A percentile compares a stretch with the other conserved stretches of the same genome.
These are phyloP conservation scores for Odontothrips loti DNA, from an alignment of 2,888 invertebrate genomes.

Conservation along the genomic window DNA sequence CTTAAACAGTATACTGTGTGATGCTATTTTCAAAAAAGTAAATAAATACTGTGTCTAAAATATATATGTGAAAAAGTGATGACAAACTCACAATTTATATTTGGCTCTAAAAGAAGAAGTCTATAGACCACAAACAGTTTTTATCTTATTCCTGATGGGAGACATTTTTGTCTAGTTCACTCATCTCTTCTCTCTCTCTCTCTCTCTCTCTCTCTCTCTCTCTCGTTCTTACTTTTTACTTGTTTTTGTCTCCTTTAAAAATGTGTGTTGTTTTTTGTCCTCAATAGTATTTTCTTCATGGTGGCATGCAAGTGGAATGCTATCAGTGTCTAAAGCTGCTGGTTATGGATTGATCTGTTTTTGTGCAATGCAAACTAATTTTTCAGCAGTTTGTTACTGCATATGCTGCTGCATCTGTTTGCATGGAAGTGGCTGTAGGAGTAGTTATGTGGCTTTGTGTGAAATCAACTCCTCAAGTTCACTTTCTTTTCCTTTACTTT, in stretches of 20 bases:
- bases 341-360: neutral
- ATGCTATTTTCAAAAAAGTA: no score
- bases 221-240: no score
- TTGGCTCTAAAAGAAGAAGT: neutral
- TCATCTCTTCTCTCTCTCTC: no score
- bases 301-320: constrained; percentile 15
- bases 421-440: constrained; percentile 24
- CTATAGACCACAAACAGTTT: neutral
- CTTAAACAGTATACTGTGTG: no score
- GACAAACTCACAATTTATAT: neutral
- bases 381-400: constrained; percentile 6
- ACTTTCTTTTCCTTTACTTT: no score
- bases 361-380: neutral
- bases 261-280: neutral
- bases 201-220: neutral
- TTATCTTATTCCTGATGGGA: neutral
- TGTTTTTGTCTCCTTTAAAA: neutral
- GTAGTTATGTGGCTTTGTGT: constrained; percentile 16
- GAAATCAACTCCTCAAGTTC: neutral
- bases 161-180: neutral
- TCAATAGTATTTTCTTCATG: neutral
- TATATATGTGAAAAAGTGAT: no score
- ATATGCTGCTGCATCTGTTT: constrained; percentile 10
- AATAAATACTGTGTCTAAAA: no score
- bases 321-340: neutral